These are phyloP conservation scores for Pyralis farinalis DNA, from an alignment of 2,888 invertebrate genomes.

Conservation along the genomic window DNA sequence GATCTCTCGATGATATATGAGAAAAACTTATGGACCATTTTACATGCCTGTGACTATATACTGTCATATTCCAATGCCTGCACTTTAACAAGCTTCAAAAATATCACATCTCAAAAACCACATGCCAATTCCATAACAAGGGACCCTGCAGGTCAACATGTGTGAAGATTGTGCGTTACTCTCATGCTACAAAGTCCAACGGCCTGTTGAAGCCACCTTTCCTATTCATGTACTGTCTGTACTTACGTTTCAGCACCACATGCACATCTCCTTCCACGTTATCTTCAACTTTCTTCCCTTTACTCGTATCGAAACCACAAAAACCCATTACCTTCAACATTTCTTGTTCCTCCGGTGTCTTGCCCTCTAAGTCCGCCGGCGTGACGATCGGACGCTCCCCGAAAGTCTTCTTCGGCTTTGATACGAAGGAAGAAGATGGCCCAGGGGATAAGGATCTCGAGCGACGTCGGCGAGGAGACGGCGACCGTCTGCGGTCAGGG, in stretches of 20 bases:
- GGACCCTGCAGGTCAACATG: conserved; percentile 6
- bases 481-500: conserved; percentile 58
- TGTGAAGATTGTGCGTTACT: conserved; percentile 22
- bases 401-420: conserved; percentile 60
- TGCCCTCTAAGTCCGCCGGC: conserved; percentile 94
- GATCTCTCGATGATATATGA: too few relatives aligned
- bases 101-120: conserved; percentile 35
- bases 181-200: conserved; percentile 96
- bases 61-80: background rate
- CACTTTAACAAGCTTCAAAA: conserved; percentile 17
- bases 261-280: conserved; percentile 97
- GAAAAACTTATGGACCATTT: too few relatives aligned
- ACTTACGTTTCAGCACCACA: conserved; percentile 96
- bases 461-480: conserved; percentile 46
- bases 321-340: conserved; percentile 99
- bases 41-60: too few relatives aligned
- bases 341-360: conserved; percentile 94
- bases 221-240: conserved; percentile 99
- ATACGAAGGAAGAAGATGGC: conserved; percentile 58
- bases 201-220: conserved; percentile 99
- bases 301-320: conserved; percentile 96
- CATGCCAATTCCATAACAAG: background rate
- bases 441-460: conserved; percentile 58
- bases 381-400: conserved; percentile 84
- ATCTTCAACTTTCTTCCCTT: conserved; percentile 96